Percentiles rank a stretch among this genome's conserved stretches.
Conservation (phyloP, 2,888 invertebrate genomes). For the Lycocerus yunnanus region DNA sequence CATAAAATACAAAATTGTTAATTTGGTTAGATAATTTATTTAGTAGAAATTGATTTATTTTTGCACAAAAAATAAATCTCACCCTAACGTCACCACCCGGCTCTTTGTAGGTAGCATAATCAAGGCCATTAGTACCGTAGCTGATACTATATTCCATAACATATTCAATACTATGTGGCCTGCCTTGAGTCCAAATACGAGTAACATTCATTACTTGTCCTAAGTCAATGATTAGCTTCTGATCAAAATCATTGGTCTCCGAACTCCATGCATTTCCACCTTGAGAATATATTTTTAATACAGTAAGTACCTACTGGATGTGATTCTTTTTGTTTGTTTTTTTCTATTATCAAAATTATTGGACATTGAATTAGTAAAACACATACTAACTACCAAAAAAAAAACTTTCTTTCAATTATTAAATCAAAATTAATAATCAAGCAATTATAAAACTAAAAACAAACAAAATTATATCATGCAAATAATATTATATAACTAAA, state of each 20-base stretch:
- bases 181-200: slow-evolving; percentile 86
- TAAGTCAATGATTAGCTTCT: slow-evolving; percentile 89
- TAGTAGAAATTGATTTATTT: background rate
- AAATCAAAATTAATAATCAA: background rate
- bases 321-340: background rate
- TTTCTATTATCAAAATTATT: background rate
- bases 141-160: slow-evolving; percentile 93
- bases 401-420: background rate
- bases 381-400: background rate
- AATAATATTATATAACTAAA: background rate
- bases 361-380: background rate
- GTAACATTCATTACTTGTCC: slow-evolving; percentile 87
- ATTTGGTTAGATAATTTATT: background rate
- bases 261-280: slow-evolving; percentile 93
- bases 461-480: background rate
- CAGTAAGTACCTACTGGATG: background rate
- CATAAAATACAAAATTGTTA: background rate
- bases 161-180: slow-evolving; percentile 87
- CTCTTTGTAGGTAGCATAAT: slow-evolving; percentile 89
- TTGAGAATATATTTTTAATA: slow-evolving; percentile 52
- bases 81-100: slow-evolving; percentile 89
- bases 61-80: slow-evolving; percentile 50
- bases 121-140: slow-evolving; percentile 88
- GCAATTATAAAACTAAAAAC: background rate
- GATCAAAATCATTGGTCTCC: slow-evolving; percentile 87